Percentiles rank a stretch among this genome's conserved stretches.
Conservation (phyloP, 2,888 invertebrate genomes). For the Hermodice carunculata region DNA sequence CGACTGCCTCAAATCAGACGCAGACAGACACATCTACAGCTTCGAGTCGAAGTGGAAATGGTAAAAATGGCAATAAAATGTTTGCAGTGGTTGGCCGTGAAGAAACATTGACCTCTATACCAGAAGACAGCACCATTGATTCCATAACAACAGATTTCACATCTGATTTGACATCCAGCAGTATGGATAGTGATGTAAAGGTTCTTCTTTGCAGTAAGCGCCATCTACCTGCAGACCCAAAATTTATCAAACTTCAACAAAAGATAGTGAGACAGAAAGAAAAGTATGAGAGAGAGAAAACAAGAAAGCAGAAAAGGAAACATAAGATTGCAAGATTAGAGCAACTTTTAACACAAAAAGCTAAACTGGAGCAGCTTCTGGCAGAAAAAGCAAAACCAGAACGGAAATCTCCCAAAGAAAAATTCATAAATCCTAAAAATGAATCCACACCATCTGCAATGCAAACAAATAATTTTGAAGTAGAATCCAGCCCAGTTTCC, state of each 20-base stretch:
- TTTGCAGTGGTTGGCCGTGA: conserved; percentile 17
- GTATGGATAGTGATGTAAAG: background rate
- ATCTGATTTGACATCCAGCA: conserved; percentile 14
- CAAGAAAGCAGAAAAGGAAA: conserved; percentile 52
- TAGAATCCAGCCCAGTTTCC: too few relatives aligned
- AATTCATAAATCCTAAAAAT: too few relatives aligned
- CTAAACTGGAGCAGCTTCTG: conserved; percentile 14
- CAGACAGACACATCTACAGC: background rate
- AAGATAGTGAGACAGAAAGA: conserved; percentile 58
- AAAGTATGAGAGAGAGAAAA: conserved; percentile 56
- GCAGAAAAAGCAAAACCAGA: too few relatives aligned
- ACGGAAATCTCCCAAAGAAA: too few relatives aligned
- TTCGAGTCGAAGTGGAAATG: background rate
- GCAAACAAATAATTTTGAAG: too few relatives aligned
- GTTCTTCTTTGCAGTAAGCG: conserved; percentile 22
- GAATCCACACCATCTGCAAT: too few relatives aligned
- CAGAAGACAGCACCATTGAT: conserved; percentile 52
- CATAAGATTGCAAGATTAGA: conserved; percentile 59
- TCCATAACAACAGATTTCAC: conserved; percentile 30
- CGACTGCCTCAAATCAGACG: too few relatives aligned
- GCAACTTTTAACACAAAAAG: conserved; percentile 52
- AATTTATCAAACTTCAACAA: conserved; percentile 58
- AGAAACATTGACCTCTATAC: conserved; percentile 61
- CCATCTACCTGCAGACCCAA: conserved; percentile 50
- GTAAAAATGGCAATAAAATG: background rate